A percentile compares a stretch with the other conserved stretches of the same genome.
phyloP scores from a whole-genome alignment of 2,888 invertebrate genomes.

The Ophion slaviceki region DNA sequence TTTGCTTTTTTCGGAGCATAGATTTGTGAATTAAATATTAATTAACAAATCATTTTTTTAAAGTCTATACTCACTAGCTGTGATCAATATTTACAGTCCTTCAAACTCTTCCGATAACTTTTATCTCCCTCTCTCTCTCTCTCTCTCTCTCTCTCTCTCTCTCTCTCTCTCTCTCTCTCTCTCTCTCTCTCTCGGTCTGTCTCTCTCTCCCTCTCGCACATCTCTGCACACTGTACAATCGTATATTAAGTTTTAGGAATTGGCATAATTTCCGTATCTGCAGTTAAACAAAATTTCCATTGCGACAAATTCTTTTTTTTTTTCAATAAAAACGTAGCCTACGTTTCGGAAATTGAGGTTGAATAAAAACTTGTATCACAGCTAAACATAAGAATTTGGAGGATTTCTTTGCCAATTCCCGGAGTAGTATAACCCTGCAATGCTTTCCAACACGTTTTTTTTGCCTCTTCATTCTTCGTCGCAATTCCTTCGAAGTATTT shows the following conservation, averaged over 20 bases:
- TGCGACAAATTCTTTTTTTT: background rate
- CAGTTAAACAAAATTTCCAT: background rate
- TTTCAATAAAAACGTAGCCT: background rate
- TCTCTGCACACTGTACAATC: slow-evolving; percentile 64
- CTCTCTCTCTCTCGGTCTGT: no score
- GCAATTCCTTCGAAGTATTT: slow-evolving; percentile 62
- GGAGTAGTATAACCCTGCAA: slow-evolving; percentile 52
- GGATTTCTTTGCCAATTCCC: slow-evolving; percentile 38
- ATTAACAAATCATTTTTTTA: slow-evolving; percentile 59
- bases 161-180: background rate
- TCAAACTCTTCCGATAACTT: slow-evolving; percentile 33
- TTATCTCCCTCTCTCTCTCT: background rate
- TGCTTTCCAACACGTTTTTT: slow-evolving; percentile 9
- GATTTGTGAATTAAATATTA: slow-evolving; percentile 66
- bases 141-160: background rate
- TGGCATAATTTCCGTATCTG: slow-evolving; percentile 12
- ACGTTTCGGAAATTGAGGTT: background rate
- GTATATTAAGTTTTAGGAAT: slow-evolving; percentile 37
- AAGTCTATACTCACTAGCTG: slow-evolving; percentile 63
- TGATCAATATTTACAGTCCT: slow-evolving; percentile 66
- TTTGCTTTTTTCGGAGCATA: slow-evolving; percentile 42
- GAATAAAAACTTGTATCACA: slow-evolving; percentile 14
- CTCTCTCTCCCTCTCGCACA: background rate
- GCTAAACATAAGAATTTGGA: slow-evolving; percentile 7
- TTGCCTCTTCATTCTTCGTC: slow-evolving; percentile 38